phyloP scores from a whole-genome alignment of 92 coral and sea anemone genomes.

The Parazoanthus atlanticus region DNA sequence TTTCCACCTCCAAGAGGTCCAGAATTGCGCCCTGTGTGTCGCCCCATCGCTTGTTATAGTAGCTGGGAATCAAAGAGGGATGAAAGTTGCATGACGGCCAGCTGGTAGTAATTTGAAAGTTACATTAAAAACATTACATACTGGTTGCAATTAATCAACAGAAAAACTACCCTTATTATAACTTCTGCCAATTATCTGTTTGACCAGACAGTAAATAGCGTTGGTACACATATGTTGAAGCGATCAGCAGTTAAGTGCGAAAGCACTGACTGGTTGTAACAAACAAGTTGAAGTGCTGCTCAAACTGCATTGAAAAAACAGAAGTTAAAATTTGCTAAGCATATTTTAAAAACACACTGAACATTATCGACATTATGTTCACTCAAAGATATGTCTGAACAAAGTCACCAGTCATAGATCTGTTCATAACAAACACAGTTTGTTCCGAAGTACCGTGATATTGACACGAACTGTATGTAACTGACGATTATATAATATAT shows the following conservation, averaged over 20 bases:
- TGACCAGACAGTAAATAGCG: not conserved
- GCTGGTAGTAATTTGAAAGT: too few relatives aligned
- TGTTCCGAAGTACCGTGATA: too few relatives aligned
- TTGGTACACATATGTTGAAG: not conserved
- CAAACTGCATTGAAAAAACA: too few relatives aligned
- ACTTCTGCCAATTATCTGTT: not conserved
- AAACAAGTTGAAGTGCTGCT: too few relatives aligned
- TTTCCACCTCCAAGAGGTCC: conserved; percentile 91
- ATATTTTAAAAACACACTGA: not conserved
- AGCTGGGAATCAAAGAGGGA: conserved; percentile 46
- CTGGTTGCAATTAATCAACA: too few relatives aligned
- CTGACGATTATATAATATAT: not conserved
- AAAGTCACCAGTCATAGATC: not conserved
- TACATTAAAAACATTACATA: too few relatives aligned
- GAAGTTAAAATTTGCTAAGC: too few relatives aligned
- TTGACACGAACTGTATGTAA: not conserved
- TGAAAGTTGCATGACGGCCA: too few relatives aligned
- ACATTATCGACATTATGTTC: not conserved
- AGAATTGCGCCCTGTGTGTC: conserved; percentile 90
- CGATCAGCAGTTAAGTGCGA: not conserved
- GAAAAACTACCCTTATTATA: too few relatives aligned
- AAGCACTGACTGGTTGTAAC: too few relatives aligned
- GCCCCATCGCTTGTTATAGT: conserved; percentile 94
- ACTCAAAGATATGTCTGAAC: not conserved
- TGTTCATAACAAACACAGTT: too few relatives aligned